Evolutionary conservation across 2,888 invertebrate genomes (phyloP).

Genomic region (Cephus rjabovi): DNA sequence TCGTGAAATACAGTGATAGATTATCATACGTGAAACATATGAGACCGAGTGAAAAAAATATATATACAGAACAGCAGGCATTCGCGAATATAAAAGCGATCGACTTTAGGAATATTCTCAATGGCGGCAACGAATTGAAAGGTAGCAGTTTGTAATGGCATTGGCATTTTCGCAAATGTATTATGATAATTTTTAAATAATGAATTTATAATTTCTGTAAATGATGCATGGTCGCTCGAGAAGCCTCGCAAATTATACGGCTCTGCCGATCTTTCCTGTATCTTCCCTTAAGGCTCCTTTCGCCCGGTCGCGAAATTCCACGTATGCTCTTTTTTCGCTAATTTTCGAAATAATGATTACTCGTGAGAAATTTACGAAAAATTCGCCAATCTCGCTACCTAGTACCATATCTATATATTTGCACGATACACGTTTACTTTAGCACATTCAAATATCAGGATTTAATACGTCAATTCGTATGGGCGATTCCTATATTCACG

Average conservation of each 20-base stretch:
- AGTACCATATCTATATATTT: background rate
- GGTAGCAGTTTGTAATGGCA: constrained; percentile 35
- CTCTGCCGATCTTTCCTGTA: constrained; percentile 43
- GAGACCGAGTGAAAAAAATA: background rate
- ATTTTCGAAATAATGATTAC: constrained; percentile 49
- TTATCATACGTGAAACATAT: background rate
- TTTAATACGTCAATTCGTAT: constrained; percentile 42
- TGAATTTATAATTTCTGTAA: constrained; percentile 65
- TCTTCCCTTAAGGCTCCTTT: constrained; percentile 17
- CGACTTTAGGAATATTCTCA: background rate
- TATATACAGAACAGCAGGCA: background rate
- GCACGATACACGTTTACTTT: background rate
- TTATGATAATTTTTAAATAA: constrained; percentile 65
- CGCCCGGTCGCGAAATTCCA: constrained; percentile 13
- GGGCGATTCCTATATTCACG: constrained; percentile 35
- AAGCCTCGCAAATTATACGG: constrained; percentile 60
- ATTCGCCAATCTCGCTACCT: constrained; percentile 27
- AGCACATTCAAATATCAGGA: constrained; percentile 30
- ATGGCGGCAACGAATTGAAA: background rate
- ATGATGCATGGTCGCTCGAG: constrained; percentile 59
- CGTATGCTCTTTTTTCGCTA: constrained; percentile 38
- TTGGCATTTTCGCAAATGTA: constrained; percentile 58
- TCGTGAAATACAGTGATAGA: background rate
- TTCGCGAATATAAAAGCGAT: background rate
- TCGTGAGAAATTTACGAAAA: constrained; percentile 57